A percentile compares a stretch with the other conserved stretches of the same genome.
These are phyloP conservation scores for Thera obeliscata DNA, from an alignment of 2,888 invertebrate species.

Conservation along the genomic window DNA sequence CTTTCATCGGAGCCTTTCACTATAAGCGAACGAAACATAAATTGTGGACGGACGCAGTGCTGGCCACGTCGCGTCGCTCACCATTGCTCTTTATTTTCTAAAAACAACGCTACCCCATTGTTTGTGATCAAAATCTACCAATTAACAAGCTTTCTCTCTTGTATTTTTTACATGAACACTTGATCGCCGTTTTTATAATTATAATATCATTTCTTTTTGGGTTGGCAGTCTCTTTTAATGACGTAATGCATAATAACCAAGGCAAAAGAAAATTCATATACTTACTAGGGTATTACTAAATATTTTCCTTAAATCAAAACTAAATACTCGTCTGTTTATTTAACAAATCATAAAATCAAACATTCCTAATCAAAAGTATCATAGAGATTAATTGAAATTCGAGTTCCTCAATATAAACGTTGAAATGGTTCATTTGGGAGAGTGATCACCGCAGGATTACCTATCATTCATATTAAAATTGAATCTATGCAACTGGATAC, in stretches of 20 bases:
- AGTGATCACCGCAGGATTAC: not conserved
- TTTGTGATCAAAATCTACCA: slow-evolving; percentile 11
- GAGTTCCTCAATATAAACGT: not conserved
- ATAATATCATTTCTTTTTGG: too few relatives aligned
- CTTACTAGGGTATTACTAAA: too few relatives aligned
- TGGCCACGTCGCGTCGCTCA: slow-evolving; percentile 28
- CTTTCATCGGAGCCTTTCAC: slow-evolving; percentile 77
- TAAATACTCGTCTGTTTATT: too few relatives aligned
- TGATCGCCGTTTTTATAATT: too few relatives aligned
- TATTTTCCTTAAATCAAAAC: too few relatives aligned
- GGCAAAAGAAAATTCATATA: too few relatives aligned
- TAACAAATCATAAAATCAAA: not conserved
- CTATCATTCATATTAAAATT: too few relatives aligned
- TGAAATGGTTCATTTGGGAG: too few relatives aligned
- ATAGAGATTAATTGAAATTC: not conserved
- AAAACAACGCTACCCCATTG: slow-evolving; percentile 35
- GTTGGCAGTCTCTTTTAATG: too few relatives aligned
- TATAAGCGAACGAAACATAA: slow-evolving; percentile 53
- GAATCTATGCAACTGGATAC: too few relatives aligned
- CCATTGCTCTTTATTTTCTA: slow-evolving; percentile 37
- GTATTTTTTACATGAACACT: too few relatives aligned
- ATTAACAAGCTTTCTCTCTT: not conserved
- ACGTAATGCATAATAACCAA: too few relatives aligned
- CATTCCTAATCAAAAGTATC: not conserved
- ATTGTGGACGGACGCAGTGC: slow-evolving; percentile 44